Evolutionary conservation across 2,113 vertebrate genomes (phyloP).

Genomic region (Nycticorax nycticorax): DNA sequence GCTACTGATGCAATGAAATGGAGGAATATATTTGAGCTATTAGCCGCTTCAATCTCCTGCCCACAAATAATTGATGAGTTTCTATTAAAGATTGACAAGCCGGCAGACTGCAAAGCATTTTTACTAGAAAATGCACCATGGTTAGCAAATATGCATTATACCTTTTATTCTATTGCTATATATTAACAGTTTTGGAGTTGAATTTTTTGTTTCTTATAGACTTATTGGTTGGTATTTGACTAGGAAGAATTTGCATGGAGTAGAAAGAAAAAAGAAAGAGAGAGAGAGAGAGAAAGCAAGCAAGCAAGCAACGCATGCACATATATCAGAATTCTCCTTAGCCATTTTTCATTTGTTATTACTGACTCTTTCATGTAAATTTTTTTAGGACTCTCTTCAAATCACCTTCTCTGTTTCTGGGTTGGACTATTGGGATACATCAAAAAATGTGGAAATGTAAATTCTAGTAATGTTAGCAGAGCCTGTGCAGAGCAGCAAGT

Average conservation of each 20-base stretch:
- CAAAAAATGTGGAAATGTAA: constrained; percentile 57
- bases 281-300: not conserved
- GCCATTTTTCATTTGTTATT: constrained; percentile 55
- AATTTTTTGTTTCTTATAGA: constrained; percentile 60
- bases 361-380: constrained; percentile 27
- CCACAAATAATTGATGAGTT: constrained; percentile 90
- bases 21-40: constrained; percentile 86
- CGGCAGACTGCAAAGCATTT: constrained; percentile 79
- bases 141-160: constrained; percentile 73
- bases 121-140: constrained; percentile 76
- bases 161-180: constrained; percentile 63
- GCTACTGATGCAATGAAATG: constrained; percentile 85
- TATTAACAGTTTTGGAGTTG: constrained; percentile 65
- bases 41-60: constrained; percentile 85
- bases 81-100: constrained; percentile 88
- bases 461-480: not conserved
- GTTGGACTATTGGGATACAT: not conserved
- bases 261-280: not conserved
- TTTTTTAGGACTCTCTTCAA: constrained; percentile 38
- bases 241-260: constrained; percentile 33
- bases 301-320: not conserved
- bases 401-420: not conserved
- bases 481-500: not conserved
- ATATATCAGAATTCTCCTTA: not conserved
- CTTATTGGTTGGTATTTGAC: constrained; percentile 59